A percentile compares a stretch with the other conserved stretches of the same genome.
Conservation (phyloP, 92 coral and sea anemone species). For the Diadumene lineata region DNA sequence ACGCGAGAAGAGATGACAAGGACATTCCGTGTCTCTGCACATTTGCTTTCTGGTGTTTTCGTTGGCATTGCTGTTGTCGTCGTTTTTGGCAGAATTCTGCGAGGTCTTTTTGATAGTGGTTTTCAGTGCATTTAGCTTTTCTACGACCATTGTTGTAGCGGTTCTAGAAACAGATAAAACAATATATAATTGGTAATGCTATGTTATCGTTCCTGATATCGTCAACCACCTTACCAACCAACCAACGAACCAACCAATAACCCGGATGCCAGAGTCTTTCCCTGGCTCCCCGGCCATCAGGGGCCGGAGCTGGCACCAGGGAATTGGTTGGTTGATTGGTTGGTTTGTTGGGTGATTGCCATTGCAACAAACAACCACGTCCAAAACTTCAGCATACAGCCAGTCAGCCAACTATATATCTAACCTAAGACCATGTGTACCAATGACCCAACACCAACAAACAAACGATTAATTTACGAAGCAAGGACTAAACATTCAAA, state of each 20-base stretch:
- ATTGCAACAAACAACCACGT: background rate
- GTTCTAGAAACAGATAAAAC: background rate
- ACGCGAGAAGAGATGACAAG: constrained; percentile 22
- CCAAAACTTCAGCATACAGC: no score
- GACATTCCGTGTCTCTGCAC: constrained; percentile 20
- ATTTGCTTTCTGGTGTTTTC: background rate
- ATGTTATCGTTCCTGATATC: no score
- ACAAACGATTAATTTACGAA: background rate
- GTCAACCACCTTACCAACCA: background rate
- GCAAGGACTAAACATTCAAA: background rate
- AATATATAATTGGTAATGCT: no score
- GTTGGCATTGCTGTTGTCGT: background rate
- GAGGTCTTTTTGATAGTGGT: background rate
- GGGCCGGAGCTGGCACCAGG: no score
- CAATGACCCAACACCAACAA: background rate
- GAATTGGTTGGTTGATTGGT: no score
- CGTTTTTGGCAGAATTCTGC: constrained; percentile 1
- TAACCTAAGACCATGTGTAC: background rate
- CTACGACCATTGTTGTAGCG: background rate
- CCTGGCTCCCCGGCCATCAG: background rate
- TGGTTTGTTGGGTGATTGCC: no score
- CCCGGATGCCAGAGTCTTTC: background rate
- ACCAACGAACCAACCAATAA: background rate
- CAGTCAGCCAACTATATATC: background rate
- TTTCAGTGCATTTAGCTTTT: background rate